phyloP scores from a whole-genome alignment of 2,888 invertebrate genomes.

The Monopis laevigella region DNA sequence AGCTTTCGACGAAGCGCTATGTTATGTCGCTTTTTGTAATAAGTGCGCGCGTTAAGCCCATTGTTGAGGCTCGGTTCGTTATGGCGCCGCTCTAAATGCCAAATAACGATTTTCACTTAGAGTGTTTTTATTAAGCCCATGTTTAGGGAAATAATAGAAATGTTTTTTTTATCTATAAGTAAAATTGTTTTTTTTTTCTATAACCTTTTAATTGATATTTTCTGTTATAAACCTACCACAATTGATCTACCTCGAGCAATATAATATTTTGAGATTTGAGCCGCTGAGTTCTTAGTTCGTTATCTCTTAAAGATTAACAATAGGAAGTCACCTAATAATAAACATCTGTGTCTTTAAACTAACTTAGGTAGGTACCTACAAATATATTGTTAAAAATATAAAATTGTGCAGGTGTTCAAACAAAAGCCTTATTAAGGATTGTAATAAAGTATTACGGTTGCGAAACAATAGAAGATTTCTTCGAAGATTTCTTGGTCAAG shows the following conservation, averaged over 20 bases:
- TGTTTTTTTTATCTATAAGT: conserved; percentile 13
- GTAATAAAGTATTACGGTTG: too few species aligned
- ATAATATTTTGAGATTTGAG: not conserved
- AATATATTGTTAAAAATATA: not conserved
- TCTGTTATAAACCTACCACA: not conserved
- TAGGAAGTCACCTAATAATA: too few species aligned
- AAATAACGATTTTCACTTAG: conserved; percentile 65
- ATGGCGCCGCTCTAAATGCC: conserved; percentile 61
- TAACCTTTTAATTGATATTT: too few species aligned
- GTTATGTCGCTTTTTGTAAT: conserved; percentile 67
- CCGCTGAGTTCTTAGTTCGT: not conserved
- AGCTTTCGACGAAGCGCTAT: conserved; percentile 64
- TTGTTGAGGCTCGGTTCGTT: conserved; percentile 62
- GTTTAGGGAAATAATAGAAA: conserved; percentile 18
- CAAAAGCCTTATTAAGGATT: too few species aligned
- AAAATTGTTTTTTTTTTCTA: too few species aligned
- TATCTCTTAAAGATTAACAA: not conserved
- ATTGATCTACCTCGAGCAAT: not conserved
- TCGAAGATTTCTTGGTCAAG: too few species aligned
- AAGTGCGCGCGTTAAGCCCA: conserved; percentile 65
- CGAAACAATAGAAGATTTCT: too few species aligned
- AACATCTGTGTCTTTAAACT: too few species aligned
- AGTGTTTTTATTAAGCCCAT: conserved; percentile 61
- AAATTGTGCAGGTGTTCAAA: conserved; percentile 9
- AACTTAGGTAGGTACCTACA: not conserved